Conservation (phyloP, 1,140 invertebrate species). For the Eumaeus atala region DNA sequence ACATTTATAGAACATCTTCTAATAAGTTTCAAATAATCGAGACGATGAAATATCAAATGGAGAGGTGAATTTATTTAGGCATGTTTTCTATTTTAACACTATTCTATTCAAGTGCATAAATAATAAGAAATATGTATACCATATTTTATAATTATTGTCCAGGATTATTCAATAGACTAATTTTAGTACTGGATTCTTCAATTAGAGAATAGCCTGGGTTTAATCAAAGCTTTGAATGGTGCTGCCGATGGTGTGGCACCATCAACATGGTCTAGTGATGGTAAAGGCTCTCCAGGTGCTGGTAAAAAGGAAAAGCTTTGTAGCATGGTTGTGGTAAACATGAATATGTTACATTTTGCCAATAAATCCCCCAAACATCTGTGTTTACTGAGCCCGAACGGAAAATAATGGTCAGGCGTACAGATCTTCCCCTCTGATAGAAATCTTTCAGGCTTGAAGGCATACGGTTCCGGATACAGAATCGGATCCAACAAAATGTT, state of each 20-base stretch:
- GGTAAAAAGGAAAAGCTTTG: conserved; percentile 84
- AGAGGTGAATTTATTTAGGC: no score
- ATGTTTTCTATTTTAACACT: not conserved
- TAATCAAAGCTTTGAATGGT: conserved; percentile 80
- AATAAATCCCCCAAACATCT: conserved; percentile 58
- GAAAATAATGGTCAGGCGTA: conserved; percentile 82
- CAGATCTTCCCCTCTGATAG: conserved; percentile 79
- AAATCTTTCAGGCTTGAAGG: conserved; percentile 86
- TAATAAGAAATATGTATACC: not conserved
- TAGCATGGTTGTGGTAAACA: conserved; percentile 85
- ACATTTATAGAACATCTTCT: not conserved
- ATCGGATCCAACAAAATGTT: conserved; percentile 82
- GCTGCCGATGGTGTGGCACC: conserved; percentile 83
- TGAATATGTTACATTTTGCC: conserved; percentile 86
- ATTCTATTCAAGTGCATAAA: not conserved
- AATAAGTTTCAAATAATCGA: no score
- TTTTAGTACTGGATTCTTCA: not conserved
- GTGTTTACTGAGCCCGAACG: conserved; percentile 87
- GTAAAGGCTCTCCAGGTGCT: conserved; percentile 77
- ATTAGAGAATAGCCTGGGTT: conserved; percentile 51
- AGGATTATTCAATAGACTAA: not conserved
- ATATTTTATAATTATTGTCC: not conserved
- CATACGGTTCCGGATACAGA: conserved; percentile 81
- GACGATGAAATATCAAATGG: no score
- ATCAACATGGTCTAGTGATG: conserved; percentile 79